Evolutionary conservation across 2,888 invertebrate genomes (phyloP), one percentile per base, ranked within the genome.

Genomic region (Ormyrus pomaceus): DNA sequence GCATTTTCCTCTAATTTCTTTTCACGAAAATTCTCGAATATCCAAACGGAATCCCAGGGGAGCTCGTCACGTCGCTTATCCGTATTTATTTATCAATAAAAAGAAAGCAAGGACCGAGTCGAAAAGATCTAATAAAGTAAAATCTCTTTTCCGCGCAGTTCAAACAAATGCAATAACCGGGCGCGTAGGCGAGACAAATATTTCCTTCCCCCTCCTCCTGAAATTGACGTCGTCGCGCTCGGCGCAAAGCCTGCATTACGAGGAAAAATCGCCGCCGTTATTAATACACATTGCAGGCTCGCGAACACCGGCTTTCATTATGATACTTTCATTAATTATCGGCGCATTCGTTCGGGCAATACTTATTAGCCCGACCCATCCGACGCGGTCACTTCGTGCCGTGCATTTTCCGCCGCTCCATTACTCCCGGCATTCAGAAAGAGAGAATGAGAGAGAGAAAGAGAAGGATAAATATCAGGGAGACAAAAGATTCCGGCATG

Each of bases 401-500:
- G 19, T 46, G 77, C 64, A 76, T 77, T 70, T 77, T 13, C 71
- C 53, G 9, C n/a, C 59, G 68, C 61, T 86, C 86, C 86, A 87
- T 88, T 88, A 87, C 86, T 87, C 86, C 83, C 82, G 82, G 83
- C 83, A 84, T 84, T 83, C 84, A 83, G 79, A 19, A 19, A 19
- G 19, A 19, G 19, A 19, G 19, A 19, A 19, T 19, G 19, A 19
- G 19, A 19, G 19, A 79, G 82, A 69, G 83, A 86, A 86, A 11
- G 46, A 80, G 81, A 70, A 83, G 87, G 86, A 88, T 88, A 87
- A 89, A 88, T 88, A 89, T 87, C 86, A 86, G 84, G 87, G 87
- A 87, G 88, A 89, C 88, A 87, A 89, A 89, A 89, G 88, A 85
- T 87, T 87, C 84, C 83, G 83, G 83, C 83, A 79, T 82, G 80